Evolutionary conservation across 2,888 invertebrate species (phyloP).

Genomic region (Drosophila flavopinicola): DNA sequence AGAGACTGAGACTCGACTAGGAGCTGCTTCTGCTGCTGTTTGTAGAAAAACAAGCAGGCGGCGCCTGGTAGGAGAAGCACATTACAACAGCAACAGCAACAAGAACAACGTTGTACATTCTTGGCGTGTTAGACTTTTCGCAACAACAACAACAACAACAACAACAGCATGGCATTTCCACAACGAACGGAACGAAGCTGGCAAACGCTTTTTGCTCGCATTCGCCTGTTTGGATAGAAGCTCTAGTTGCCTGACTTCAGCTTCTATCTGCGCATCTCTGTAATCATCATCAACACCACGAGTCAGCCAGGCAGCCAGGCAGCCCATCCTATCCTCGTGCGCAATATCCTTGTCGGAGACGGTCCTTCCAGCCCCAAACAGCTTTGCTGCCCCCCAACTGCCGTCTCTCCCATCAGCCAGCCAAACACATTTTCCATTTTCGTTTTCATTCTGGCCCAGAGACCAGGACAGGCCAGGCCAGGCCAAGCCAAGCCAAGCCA

Average conservation of each 20-base stretch:
- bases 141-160: slow-evolving; percentile 53
- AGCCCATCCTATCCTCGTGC: slow-evolving; percentile 78
- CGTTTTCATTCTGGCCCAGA: slow-evolving; percentile 74
- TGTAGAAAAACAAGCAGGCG: slow-evolving; percentile 68
- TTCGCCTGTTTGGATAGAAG: slow-evolving; percentile 64
- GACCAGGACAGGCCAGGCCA: slow-evolving; percentile 45
- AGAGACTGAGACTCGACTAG: slow-evolving; percentile 55
- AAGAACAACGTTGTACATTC: no score
- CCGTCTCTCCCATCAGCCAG: slow-evolving; percentile 2
- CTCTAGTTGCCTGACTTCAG: slow-evolving; percentile 51
- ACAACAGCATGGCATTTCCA: slow-evolving; percentile 76
- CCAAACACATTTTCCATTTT: slow-evolving; percentile 75
- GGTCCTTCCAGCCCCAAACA: slow-evolving; percentile 38
- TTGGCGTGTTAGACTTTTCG: no score
- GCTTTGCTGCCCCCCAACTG: slow-evolving; percentile 4
- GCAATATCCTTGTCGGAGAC: slow-evolving; percentile 74
- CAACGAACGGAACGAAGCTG: slow-evolving; percentile 63
- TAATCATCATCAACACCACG: slow-evolving; percentile 78
- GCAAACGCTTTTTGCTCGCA: slow-evolving; percentile 67
- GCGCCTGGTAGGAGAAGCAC: slow-evolving; percentile 54
- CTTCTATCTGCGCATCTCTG: slow-evolving; percentile 79
- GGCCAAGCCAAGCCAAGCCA: slow-evolving; percentile 22
- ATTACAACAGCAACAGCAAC: slow-evolving; percentile 62
- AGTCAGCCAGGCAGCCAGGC: slow-evolving; percentile 59
- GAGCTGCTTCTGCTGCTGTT: slow-evolving; percentile 59